Conservation (phyloP, 2,113 vertebrate species). For the Opisthocomus hoazin region DNA sequence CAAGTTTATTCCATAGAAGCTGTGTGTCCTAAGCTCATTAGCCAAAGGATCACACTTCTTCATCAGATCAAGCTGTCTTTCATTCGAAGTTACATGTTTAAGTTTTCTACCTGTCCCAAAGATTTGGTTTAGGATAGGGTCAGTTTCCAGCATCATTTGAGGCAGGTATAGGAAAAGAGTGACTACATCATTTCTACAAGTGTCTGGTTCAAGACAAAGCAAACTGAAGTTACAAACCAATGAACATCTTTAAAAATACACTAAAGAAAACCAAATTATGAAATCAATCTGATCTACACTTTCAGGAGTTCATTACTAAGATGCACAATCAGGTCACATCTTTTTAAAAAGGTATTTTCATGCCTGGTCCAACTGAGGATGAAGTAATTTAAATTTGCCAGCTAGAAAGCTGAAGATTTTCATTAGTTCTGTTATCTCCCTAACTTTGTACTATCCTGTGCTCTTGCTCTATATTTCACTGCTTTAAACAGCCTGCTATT, state of each 20-base stretch:
- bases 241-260: neutral
- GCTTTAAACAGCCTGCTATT: neutral
- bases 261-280: neutral
- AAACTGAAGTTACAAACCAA: neutral
- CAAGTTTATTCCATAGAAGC: neutral
- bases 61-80: neutral
- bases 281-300: neutral
- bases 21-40: neutral
- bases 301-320: neutral
- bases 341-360: neutral
- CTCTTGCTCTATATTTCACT: neutral
- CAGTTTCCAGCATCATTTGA: neutral
- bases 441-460: neutral
- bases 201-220: neutral
- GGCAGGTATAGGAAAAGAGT: neutral
- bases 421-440: neutral
- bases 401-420: neutral
- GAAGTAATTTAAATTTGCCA: neutral
- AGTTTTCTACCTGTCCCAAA: neutral
- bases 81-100: fast-evolving
- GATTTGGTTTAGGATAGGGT: neutral
- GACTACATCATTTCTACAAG: neutral
- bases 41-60: fast-evolving
- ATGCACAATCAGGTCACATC: neutral
- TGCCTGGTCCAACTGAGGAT: neutral